phyloP scores from a whole-genome alignment of 1,140 invertebrate species.

The Lethrus apterus region DNA sequence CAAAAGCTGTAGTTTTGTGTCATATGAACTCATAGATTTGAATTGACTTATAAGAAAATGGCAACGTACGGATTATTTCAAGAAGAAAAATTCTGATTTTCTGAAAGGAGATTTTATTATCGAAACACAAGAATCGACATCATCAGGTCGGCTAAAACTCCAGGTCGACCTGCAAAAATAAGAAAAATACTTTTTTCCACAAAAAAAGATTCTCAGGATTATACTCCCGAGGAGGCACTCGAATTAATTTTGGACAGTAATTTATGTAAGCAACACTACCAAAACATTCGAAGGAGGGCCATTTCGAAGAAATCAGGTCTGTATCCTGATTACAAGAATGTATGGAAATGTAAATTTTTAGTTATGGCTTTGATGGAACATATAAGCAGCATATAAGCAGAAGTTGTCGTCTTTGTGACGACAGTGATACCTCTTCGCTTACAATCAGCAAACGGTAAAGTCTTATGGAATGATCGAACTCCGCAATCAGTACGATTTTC shows the following conservation, averaged over 20 bases:
- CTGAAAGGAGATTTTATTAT: neutral
- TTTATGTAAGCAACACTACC: neutral
- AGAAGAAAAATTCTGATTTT: neutral
- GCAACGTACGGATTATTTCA: neutral
- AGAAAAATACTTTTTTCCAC: too few species aligned
- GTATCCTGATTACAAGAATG: neutral
- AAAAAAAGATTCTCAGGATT: too few species aligned
- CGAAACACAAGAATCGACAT: neutral
- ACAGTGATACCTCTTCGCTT: neutral
- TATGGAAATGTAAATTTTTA: neutral
- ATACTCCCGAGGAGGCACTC: too few species aligned
- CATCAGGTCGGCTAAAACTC: neutral
- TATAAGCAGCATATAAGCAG: neutral
- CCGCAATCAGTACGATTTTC: conserved; percentile 1
- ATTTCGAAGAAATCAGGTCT: neutral
- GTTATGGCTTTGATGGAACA: neutral
- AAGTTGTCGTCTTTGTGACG: neutral
- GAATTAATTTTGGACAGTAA: too few species aligned
- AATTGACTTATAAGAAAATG: too few species aligned
- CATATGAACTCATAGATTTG: too few species aligned
- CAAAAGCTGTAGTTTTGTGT: too few species aligned
- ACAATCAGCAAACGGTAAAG: conserved; percentile 1
- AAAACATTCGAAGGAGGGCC: neutral
- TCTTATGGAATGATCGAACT: neutral
- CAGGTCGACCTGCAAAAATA: too few species aligned